Evolutionary conservation across 2,888 invertebrate species (phyloP).

Genomic region (Tachystola acroxantha): DNA sequence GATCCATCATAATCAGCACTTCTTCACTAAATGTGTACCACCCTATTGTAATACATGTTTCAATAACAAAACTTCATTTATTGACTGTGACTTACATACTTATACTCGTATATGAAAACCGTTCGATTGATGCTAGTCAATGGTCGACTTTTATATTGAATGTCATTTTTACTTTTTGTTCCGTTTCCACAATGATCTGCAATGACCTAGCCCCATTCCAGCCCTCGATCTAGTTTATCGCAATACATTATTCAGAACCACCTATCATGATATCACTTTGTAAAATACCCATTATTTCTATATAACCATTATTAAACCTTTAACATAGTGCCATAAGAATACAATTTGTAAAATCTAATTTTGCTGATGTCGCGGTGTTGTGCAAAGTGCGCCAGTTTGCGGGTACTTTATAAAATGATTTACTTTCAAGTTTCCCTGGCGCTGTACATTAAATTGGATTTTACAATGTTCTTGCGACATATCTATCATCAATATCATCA

Average conservation of each 20-base stretch:
- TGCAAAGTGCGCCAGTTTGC: constrained; percentile 5
- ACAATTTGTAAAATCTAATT: constrained; percentile 6
- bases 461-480: constrained; percentile 11
- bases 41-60: background rate
- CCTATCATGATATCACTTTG: background rate
- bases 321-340: background rate
- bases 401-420: constrained; percentile 6
- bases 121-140: no score
- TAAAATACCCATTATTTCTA: background rate
- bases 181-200: constrained; percentile 4
- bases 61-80: background rate
- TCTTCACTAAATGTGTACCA: background rate
- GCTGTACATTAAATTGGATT: constrained; percentile 3
- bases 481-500: no score
- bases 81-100: background rate
- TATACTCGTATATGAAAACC: background rate
- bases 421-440: constrained; percentile 3
- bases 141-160: background rate
- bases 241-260: background rate
- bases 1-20: background rate
- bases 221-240: constrained; percentile 13
- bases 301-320: background rate
- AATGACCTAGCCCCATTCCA: constrained; percentile 15
- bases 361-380: constrained; percentile 6
- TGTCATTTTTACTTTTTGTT: background rate